A percentile compares a stretch with the other conserved stretches of the same genome.
phyloP scores from a whole-genome alignment of 2,888 invertebrate species.

The Charanyca ferruginea region DNA sequence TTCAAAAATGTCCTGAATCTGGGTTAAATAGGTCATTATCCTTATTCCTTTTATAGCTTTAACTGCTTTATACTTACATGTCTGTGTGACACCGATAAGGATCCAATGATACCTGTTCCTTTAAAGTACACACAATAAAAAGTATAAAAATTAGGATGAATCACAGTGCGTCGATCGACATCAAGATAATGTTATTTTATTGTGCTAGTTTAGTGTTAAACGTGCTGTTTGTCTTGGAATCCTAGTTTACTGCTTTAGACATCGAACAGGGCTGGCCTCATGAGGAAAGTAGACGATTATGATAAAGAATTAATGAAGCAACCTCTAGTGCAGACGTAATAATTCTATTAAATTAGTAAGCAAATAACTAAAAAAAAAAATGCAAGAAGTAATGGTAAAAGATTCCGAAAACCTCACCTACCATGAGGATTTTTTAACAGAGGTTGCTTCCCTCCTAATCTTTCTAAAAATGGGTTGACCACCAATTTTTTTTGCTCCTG shows the following conservation, averaged over 20 bases:
- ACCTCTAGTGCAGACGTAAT: too few species aligned
- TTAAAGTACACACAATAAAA: constrained; percentile 43
- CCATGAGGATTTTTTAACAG: background rate
- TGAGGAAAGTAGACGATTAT: background rate
- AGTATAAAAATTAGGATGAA: constrained; percentile 51
- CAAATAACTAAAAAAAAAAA: background rate
- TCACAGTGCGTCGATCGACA: constrained; percentile 51
- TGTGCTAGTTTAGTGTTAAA: constrained; percentile 74
- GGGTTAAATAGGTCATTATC: constrained; percentile 35
- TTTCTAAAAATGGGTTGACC: background rate
- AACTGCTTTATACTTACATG: constrained; percentile 29
- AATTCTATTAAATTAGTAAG: too few species aligned
- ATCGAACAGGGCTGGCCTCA: constrained; percentile 47
- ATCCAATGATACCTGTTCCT: constrained; percentile 16
- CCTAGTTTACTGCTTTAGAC: constrained; percentile 70
- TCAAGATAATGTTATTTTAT: constrained; percentile 74
- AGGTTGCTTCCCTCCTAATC: background rate
- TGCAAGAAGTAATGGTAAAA: background rate
- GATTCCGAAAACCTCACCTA: background rate
- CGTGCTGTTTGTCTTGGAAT: constrained; percentile 65
- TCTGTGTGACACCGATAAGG: constrained; percentile 28
- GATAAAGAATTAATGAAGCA: background rate
- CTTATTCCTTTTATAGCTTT: constrained; percentile 17
- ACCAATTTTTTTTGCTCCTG: constrained; percentile 15
- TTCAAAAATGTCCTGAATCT: constrained; percentile 5